Evolutionary conservation across 2,888 invertebrate genomes (phyloP).

Genomic region (Hyposoter dolosus): DNA sequence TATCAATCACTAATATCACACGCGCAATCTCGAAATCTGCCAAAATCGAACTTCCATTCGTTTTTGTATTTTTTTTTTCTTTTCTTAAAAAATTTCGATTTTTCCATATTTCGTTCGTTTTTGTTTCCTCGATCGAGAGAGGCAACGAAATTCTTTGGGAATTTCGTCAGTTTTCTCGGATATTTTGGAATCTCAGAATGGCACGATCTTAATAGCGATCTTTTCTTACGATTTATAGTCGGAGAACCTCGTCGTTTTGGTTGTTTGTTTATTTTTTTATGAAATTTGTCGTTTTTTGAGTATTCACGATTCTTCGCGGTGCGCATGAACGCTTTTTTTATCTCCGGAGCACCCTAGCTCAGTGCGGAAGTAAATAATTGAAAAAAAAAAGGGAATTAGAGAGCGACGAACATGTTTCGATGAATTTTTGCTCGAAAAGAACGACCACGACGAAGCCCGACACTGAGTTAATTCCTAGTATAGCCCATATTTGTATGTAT

Average conservation of each 20-base stretch:
- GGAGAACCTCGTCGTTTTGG: slow-evolving; percentile 54
- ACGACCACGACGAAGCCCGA: slow-evolving; percentile 61
- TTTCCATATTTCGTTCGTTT: slow-evolving; percentile 8
- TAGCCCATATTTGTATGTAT: slow-evolving; percentile 69
- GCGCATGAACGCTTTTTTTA: slow-evolving; percentile 34
- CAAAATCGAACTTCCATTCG: slow-evolving; percentile 22
- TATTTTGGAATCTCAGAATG: slow-evolving; percentile 63
- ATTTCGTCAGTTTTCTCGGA: slow-evolving; percentile 32
- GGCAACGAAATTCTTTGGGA: slow-evolving; percentile 39
- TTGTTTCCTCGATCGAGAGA: slow-evolving; percentile 22
- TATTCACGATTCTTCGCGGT: slow-evolving; percentile 7
- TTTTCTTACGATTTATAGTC: slow-evolving; percentile 52
- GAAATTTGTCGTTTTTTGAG: slow-evolving; percentile 20
- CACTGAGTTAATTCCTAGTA: slow-evolving; percentile 65
- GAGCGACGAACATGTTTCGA: slow-evolving; percentile 11
- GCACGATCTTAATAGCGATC: slow-evolving; percentile 65
- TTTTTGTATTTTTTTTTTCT: neutral
- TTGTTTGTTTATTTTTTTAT: slow-evolving; percentile 5
- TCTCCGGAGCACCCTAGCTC: slow-evolving; percentile 20
- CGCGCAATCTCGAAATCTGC: slow-evolving; percentile 64
- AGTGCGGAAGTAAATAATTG: slow-evolving; percentile 22
- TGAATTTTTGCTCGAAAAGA: slow-evolving; percentile 27
- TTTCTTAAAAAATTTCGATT: slow-evolving; percentile 1
- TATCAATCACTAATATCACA: slow-evolving; percentile 78
- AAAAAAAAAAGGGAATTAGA: slow-evolving; percentile 16